Base-by-base conservation (phyloP, 2,888 invertebrate species). In the Carpatolechia fugitivella region DNA sequence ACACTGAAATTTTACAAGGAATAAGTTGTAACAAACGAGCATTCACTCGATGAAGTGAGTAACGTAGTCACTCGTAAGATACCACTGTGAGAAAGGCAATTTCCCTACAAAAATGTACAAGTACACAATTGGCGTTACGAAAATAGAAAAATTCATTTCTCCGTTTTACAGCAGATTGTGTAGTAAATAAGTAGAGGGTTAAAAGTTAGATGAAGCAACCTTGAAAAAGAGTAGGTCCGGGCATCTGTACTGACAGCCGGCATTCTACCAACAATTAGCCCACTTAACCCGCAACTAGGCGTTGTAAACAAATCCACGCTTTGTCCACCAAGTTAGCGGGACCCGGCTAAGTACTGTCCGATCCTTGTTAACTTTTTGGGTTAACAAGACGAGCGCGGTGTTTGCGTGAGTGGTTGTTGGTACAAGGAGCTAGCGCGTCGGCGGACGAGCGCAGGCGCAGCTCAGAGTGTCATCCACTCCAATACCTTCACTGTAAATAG, bases 341-440 rank as follows among this genome's bases (percentile, higher is more conserved):
- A 55, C 49, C 52, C 59, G 61, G 84, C 88, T 89, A 90, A 90
- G 87, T 88, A 87, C 80, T 80, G 68, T 65, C 69, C 82, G 86
- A 87, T 86, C 84, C 88, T 90, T 82, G 87, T 88, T 89, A 89
- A 89, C 81, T 75, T 77, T 76, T 85, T 80, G 80, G 82, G 82
- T 85, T 89, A 89, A 89, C 88, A 86, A 85, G 85, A 69, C 74
- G 78, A 79, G 77, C 69, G 76, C 68, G 68, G 62, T 84, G 78
- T 82, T 82, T 83, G 70, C 79, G 68, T 59, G 66, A 59, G 63
- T 62, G 63, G 69, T 72, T 76, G 65, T 74, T 80, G 77, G 79
- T 78, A 76, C 74, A 78, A 81, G 81, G 67, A 74, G 78, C 74
- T 74, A 78, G 78, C 76, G 78, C 70, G 70, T 77, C 67, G 49